Percentiles rank a stretch among this genome's conserved stretches.
phyloP scores from a whole-genome alignment of 1,140 invertebrate genomes.

The Arion vulgaris region DNA sequence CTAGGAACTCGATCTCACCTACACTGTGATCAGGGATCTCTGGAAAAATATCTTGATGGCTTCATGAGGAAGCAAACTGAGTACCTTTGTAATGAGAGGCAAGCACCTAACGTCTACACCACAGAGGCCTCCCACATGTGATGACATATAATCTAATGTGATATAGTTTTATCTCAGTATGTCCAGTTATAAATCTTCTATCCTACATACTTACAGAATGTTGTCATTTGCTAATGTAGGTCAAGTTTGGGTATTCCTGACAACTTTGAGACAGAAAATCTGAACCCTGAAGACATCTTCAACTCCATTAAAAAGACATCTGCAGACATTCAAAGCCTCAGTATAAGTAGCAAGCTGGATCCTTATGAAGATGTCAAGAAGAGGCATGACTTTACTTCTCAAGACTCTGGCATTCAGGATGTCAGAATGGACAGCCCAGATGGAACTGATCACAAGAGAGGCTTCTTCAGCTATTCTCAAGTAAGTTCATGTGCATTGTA shows the following conservation, averaged over 20 bases:
- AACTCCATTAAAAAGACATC: constrained; percentile 89
- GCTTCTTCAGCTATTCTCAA: constrained; percentile 23
- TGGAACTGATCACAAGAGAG: constrained; percentile 45
- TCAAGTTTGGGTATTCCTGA: constrained; percentile 60
- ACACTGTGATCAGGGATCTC: too few species aligned
- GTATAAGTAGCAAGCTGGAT: constrained; percentile 77
- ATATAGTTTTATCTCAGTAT: too few species aligned
- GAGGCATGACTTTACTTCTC: constrained; percentile 85
- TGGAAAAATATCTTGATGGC: too few species aligned
- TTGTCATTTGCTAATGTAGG: constrained; percentile 13
- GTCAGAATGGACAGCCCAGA: constrained; percentile 75
- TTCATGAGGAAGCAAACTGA: too few species aligned
- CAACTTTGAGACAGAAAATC: constrained; percentile 78
- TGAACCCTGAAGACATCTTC: constrained; percentile 87
- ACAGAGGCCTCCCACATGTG: too few species aligned
- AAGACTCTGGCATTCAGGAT: constrained; percentile 89
- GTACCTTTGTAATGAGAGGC: too few species aligned
- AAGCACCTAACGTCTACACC: too few species aligned
- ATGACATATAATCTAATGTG: too few species aligned
- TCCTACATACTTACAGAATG: too few species aligned
- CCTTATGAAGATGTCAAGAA: constrained; percentile 69
- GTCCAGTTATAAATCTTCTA: too few species aligned
- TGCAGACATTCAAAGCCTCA: constrained; percentile 93
- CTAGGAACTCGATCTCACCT: too few species aligned
- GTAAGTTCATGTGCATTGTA: background rate